Base-by-base conservation (phyloP, 1,140 invertebrate genomes). In the Ephestia elutella region DNA sequence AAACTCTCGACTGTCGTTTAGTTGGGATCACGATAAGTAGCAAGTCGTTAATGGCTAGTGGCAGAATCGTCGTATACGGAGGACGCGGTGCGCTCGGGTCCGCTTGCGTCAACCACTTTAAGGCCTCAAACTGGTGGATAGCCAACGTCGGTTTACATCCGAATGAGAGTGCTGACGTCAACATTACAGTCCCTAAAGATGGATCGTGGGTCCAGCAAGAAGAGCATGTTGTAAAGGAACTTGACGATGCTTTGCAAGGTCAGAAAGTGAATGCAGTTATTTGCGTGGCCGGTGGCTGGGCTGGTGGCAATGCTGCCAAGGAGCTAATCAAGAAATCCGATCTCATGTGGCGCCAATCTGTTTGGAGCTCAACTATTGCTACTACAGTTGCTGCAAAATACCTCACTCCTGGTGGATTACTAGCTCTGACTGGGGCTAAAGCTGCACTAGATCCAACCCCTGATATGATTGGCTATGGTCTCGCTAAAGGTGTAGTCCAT, bases 231-330 rank as follows among this genome's bases (percentile, higher is more conserved):
- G 74, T 95, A 1, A 77, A 85, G 49, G 90, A 93, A 78, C 86
- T 96, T 1, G 89, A 88, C 15, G 78, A 89, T 54, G 89, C 92
- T 15, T 80, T 96, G 21, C 90, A 92, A 71, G 92, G 92, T 53
- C 87, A 94, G 32, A 97, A 99, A 90, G 75, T 99, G 20, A 98
- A 99, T 91, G 98, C 96, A 28, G 92, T 99, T 49, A 95, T 99
- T 68, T 99, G 98, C 90, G 98, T 99, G 15, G 98, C 98, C 60
- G 98, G 98, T 57, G 99, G 99, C 48, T 99, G 98, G 98, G 97
- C 98, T 50, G 98, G 98, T 72, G 95, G 95, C 35, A 95, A 95
- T 90, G 94, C 96, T 54, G 89, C 90, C n/a, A 93, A 94, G 89
- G 95, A 97, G 80, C 93, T 99, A 70, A 90, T 97, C n/a, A 96